Evolutionary conservation across 1,140 invertebrate genomes (phyloP), one percentile per base, ranked within the genome.

Genomic region (Drosophila melanogaster): DNA sequence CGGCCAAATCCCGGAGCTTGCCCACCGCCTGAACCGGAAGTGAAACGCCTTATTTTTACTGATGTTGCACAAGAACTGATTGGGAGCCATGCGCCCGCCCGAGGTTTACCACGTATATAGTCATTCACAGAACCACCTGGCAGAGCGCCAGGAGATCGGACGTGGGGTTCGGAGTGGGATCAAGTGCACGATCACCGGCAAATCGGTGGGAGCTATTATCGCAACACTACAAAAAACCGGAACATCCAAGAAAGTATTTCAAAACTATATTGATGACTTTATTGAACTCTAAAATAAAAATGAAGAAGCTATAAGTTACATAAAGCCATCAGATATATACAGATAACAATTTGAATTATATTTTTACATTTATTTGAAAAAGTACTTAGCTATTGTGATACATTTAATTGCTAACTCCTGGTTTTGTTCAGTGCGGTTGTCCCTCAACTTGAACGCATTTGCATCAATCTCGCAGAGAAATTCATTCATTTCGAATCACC

Each of bases 121-220:
- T 35, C 72, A 75, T 75, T 76, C 72, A 76, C 65, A 75, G 61
- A 67, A 67, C 53, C 72, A 47, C 30, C 72, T 75, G 72, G 72
- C 72, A 76, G 47, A 46, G 17, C 37, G 71, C 72, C 72, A 76
- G 61, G 26, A 74, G 51, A 65, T 30, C 17, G 38, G 30, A 40
- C 62, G 40, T 22, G 50, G 40, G 8, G 43, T 15, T 15, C 11
- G 19, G 41, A 7, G 19, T 4, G 26, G 41, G 5, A 40, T 58
- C 72, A 76, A 76, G 72, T 76, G 61, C 72, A 76, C 54, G 72
- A 76, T 66, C 72, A 60, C 56, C 35, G 49, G 58, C 49, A 26
- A 37, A 24, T 37, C 22, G 19, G 33, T 15, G n/a, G 24, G 35
- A 14, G 35, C 46, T 43, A 38, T 40, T 0, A 5, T 8, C 17